These are phyloP conservation scores for Numida meleagris DNA, from an alignment of 2,113 vertebrate species.

Conservation along the genomic window DNA sequence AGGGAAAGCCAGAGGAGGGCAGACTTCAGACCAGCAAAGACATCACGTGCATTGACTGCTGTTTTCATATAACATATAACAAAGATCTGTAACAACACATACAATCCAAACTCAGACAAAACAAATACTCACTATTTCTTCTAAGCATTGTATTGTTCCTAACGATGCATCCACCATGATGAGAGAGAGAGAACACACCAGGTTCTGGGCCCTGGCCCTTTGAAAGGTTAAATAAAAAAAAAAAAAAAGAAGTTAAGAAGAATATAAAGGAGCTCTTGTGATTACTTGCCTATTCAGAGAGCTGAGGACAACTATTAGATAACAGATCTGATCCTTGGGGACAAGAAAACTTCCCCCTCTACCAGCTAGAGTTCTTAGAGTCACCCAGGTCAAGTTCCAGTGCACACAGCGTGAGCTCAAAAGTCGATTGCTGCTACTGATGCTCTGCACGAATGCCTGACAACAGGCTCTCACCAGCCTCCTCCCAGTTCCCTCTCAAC, in stretches of 20 bases:
- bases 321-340: background rate
- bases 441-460: background rate
- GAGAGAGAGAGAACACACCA: conserved; percentile 89
- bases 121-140: conserved; percentile 90
- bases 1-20: background rate
- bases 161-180: conserved; percentile 89
- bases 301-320: background rate
- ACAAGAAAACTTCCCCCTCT: background rate
- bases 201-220: conserved; percentile 86
- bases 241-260: background rate
- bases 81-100: background rate
- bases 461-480: background rate
- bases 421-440: background rate
- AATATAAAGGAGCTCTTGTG: background rate
- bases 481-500: background rate
- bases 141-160: conserved; percentile 90
- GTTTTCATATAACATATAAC: background rate
- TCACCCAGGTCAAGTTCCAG: background rate
- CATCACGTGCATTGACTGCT: background rate
- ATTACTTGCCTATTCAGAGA: background rate
- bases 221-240: background rate
- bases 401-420: background rate
- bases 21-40: background rate
- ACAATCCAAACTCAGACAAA: background rate
- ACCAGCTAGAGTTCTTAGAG: background rate